Evolutionary conservation across 92 coral and sea anemone species (phyloP).

Genomic region (Blastomussa wellsi): DNA sequence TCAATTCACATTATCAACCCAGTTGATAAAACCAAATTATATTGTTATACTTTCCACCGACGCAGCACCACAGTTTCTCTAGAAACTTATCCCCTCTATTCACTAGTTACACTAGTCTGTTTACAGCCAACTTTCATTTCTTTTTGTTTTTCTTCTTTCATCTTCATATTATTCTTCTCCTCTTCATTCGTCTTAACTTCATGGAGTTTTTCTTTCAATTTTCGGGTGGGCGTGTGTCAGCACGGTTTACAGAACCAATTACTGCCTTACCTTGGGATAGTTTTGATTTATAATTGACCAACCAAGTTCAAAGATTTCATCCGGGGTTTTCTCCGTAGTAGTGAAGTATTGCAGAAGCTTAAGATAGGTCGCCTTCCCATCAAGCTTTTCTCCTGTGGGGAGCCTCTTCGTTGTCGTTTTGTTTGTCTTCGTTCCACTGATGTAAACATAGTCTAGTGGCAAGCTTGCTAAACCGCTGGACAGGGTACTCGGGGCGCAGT

Average conservation of each 20-base stretch:
- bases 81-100: too few species aligned
- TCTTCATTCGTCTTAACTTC: too few species aligned
- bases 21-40: too few species aligned
- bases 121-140: slow-evolving; percentile 11
- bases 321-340: slow-evolving; percentile 66
- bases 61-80: too few species aligned
- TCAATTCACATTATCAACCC: too few species aligned
- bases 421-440: slow-evolving; percentile 56
- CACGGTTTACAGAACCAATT: background rate
- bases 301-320: slow-evolving; percentile 63
- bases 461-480: slow-evolving; percentile 93
- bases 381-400: slow-evolving; percentile 77
- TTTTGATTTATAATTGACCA: slow-evolving; percentile 39
- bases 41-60: too few species aligned
- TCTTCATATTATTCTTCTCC: too few species aligned
- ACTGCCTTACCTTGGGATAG: slow-evolving; percentile 60
- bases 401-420: slow-evolving; percentile 59
- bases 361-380: slow-evolving; percentile 62
- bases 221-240: background rate
- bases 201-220: background rate
- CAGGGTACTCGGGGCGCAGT: slow-evolving; percentile 81
- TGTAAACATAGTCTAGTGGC: slow-evolving; percentile 76
- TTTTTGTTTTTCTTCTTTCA: too few species aligned
- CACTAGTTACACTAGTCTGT: background rate
- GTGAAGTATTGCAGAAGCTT: slow-evolving; percentile 71